phyloP scores from a whole-genome alignment of 2,797 vertebrate genomes.

The Bucorvus abyssinicus region DNA sequence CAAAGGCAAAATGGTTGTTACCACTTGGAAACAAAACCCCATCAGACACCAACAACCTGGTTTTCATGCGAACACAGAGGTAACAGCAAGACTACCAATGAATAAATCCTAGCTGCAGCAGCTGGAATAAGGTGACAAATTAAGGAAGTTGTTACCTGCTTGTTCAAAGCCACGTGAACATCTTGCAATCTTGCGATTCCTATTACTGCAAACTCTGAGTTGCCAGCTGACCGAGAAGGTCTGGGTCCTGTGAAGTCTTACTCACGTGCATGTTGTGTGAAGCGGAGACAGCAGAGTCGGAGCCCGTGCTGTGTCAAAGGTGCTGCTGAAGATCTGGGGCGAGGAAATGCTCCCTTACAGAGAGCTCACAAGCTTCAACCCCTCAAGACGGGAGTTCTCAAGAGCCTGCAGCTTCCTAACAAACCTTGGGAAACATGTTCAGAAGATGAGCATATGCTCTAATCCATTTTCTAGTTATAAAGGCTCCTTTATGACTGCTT shows the following conservation, averaged over 20 bases:
- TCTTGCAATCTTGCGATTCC: not conserved
- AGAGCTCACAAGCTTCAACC: not conserved
- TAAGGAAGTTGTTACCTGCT: not conserved
- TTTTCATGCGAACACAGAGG: not conserved
- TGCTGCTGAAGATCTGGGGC: not conserved
- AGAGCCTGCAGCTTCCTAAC: not conserved
- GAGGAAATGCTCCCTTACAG: not conserved
- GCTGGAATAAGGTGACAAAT: not conserved
- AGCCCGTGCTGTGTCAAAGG: not conserved
- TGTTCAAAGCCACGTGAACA: not conserved
- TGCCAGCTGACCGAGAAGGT: not conserved
- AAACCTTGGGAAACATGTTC: not conserved
- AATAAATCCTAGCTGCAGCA: not conserved
- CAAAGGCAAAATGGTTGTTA: not conserved
- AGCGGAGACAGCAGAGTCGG: accelerated
- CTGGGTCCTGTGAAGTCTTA: not conserved
- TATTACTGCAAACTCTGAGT: not conserved
- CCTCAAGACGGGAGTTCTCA: not conserved
- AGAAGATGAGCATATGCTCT: not conserved
- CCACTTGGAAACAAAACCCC: not conserved
- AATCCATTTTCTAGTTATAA: not conserved
- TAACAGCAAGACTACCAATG: not conserved
- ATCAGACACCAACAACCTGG: accelerated
- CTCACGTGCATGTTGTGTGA: accelerated
- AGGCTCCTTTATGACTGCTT: constrained; percentile 13